Percentiles rank a stretch among this genome's conserved stretches.
phyloP scores from a whole-genome alignment of 2,888 invertebrate genomes.

The Abrostola tripartita region DNA sequence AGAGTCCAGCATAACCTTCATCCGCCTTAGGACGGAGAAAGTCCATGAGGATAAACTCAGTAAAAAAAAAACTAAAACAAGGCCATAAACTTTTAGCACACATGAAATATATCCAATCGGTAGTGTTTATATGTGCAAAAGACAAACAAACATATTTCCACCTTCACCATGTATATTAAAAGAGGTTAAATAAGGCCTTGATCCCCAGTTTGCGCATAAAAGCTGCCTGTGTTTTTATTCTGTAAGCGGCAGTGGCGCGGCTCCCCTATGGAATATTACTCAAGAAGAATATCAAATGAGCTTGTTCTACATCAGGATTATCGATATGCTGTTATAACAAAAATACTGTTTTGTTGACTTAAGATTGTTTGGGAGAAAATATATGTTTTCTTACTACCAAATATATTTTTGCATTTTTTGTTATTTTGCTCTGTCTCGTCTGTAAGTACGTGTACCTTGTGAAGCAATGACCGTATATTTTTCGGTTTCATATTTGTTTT shows the following conservation, averaged over 20 bases:
- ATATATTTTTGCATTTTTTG: not conserved
- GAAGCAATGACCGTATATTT: no score
- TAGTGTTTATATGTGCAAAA: no score
- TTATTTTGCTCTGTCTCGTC: no score
- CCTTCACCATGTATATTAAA: conserved; percentile 13
- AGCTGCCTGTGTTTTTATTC: conserved; percentile 25
- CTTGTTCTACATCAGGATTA: conserved; percentile 23
- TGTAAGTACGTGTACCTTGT: no score
- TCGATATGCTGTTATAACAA: conserved; percentile 14
- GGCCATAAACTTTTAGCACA: no score
- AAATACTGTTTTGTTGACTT: conserved; percentile 1
- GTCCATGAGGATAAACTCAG: no score
- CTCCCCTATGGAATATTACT: conserved; percentile 27
- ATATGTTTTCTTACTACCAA: not conserved
- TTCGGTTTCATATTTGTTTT: no score
- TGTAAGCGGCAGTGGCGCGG: conserved; percentile 1
- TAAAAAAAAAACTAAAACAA: no score
- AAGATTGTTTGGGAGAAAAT: not conserved
- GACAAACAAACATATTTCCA: conserved; percentile 19
- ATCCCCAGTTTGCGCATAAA: conserved; percentile 17
- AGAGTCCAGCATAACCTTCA: no score
- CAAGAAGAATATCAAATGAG: conserved; percentile 42
- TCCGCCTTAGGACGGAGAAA: no score
- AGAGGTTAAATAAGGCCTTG: conserved; percentile 37
- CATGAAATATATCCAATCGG: no score